phyloP scores from a whole-genome alignment of 1,140 invertebrate genomes.

The Solenopsis fugax region DNA sequence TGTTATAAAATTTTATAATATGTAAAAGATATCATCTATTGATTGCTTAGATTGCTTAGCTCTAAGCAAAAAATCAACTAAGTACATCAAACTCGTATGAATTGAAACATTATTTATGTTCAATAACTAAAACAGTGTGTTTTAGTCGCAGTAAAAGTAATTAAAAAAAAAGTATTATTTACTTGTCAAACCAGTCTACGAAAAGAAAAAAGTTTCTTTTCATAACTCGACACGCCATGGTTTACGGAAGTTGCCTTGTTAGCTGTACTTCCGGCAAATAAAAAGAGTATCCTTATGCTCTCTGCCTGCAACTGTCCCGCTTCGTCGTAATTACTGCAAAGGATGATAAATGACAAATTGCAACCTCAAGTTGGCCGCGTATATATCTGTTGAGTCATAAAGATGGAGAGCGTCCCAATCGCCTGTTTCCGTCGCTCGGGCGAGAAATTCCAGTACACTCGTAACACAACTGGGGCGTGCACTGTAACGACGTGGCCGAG shows the following conservation, averaged over 20 bases:
- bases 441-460: constrained; percentile 9
- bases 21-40: neutral
- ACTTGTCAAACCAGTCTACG: neutral
- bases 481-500: constrained; percentile 11
- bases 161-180: neutral
- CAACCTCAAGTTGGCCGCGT: neutral
- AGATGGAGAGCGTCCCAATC: neutral
- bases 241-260: constrained; percentile 37
- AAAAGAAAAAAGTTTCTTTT: neutral
- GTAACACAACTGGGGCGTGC: constrained; percentile 28
- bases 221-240: neutral
- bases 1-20: neutral
- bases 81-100: neutral
- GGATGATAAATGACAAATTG: constrained; percentile 57
- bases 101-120: neutral
- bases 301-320: neutral
- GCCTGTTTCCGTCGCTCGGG: neutral
- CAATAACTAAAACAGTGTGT: neutral
- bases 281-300: neutral
- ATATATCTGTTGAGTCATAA: constrained; percentile 9
- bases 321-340: constrained; percentile 14
- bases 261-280: neutral
- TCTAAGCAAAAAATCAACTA: neutral
- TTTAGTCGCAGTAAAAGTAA: neutral
- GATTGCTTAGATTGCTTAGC: neutral